A percentile compares a stretch with the other conserved stretches of the same genome.
phyloP scores from a whole-genome alignment of 2,888 invertebrate species.

The Erebia ligea region DNA sequence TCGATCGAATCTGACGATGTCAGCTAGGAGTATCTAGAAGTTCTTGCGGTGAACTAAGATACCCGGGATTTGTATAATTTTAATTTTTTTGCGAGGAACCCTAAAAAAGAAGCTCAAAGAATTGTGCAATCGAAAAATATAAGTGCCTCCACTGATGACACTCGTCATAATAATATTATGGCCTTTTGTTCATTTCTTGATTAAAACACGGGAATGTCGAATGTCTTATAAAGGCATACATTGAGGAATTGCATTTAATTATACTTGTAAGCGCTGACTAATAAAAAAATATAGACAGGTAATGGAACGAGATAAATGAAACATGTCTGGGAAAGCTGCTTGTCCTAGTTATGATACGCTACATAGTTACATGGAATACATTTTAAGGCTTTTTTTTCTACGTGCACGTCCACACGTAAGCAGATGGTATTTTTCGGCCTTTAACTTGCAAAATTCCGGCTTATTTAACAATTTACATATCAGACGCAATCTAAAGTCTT shows the following conservation, averaged over 20 bases:
- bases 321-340: not conserved
- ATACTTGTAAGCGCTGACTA: not conserved
- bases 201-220: constrained; percentile 17
- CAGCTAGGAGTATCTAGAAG: no score
- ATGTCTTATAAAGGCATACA: constrained; percentile 30
- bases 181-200: constrained; percentile 11
- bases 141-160: not conserved
- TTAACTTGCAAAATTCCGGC: no score
- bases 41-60: no score
- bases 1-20: no score
- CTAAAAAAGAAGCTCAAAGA: not conserved
- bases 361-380: no score
- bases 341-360: no score
- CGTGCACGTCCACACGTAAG: no score
- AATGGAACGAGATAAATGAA: not conserved
- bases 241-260: constrained; percentile 19
- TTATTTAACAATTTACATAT: no score
- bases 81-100: not conserved
- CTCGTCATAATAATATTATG: constrained; percentile 2
- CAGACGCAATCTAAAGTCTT: no score
- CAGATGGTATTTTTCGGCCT: no score
- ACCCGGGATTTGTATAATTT: no score
- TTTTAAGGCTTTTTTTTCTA: no score
- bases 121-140: not conserved
- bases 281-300: not conserved